Conservation (phyloP, 2,888 invertebrate genomes). For the Pristionchus maxplancki region DNA sequence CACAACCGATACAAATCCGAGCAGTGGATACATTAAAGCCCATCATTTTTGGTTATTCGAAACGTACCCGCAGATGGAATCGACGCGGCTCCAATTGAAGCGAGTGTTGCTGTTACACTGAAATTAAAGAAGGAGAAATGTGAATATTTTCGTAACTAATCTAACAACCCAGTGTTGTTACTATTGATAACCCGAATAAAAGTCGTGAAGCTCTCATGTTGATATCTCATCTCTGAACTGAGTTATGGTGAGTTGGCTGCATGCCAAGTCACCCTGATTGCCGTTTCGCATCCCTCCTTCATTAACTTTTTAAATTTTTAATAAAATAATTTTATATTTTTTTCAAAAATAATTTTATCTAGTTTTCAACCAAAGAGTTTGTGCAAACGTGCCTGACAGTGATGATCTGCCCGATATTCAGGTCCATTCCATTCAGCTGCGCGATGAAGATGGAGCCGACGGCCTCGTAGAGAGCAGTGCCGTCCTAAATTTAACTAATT, state of each 20-base stretch:
- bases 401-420: slow-evolving; percentile 88
- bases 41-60: not conserved
- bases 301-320: too few relatives aligned
- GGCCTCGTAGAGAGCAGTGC: slow-evolving; percentile 85
- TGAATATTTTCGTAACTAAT: too few relatives aligned
- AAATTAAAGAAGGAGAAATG: slow-evolving; percentile 54
- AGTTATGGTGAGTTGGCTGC: too few relatives aligned
- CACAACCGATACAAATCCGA: not conserved
- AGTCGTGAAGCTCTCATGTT: too few relatives aligned
- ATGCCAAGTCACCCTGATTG: too few relatives aligned
- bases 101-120: slow-evolving; percentile 95
- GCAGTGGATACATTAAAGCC: too few relatives aligned
- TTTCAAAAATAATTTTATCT: too few relatives aligned
- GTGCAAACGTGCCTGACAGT: slow-evolving; percentile 90
- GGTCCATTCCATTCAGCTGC: slow-evolving; percentile 88
- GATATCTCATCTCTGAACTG: not conserved
- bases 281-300: too few relatives aligned
- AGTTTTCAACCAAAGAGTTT: too few relatives aligned
- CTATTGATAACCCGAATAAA: too few relatives aligned
- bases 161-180: too few relatives aligned
- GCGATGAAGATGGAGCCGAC: slow-evolving; percentile 91
- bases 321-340: too few relatives aligned
- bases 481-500: slow-evolving; percentile 77
- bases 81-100: slow-evolving; percentile 96
- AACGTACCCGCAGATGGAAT: slow-evolving; percentile 81